Evolutionary conservation across 2,113 vertebrate genomes (phyloP).

Genomic region (Planiliza haematocheilus): DNA sequence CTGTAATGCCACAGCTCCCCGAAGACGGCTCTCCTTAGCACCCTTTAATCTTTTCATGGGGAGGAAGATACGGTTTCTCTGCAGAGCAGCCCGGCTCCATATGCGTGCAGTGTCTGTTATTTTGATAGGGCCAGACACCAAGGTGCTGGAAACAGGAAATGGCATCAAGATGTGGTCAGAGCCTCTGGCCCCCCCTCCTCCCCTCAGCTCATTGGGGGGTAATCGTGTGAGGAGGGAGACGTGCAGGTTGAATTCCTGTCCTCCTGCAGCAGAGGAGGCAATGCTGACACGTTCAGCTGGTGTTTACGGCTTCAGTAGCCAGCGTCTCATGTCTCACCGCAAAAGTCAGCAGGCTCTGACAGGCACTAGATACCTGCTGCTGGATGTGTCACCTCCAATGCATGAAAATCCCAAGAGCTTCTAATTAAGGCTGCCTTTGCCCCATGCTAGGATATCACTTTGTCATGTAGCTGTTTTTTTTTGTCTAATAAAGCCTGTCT

Average conservation of each 20-base stretch:
- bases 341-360: constrained; percentile 51
- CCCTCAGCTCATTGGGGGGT: constrained; percentile 29
- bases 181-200: background rate
- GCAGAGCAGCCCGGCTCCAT: constrained; percentile 22
- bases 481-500: constrained; percentile 66
- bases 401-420: constrained; percentile 15
- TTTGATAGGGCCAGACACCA: constrained; percentile 60
- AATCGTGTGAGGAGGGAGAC: background rate
- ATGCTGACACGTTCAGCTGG: constrained; percentile 53
- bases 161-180: constrained; percentile 67
- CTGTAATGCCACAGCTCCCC: constrained; percentile 64
- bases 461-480: constrained; percentile 37
- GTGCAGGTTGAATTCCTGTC: constrained; percentile 51
- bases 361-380: constrained; percentile 54
- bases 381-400: constrained; percentile 53
- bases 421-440: constrained; percentile 44
- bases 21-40: constrained; percentile 49
- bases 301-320: constrained; percentile 48
- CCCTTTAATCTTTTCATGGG: constrained; percentile 72
- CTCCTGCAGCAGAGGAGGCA: constrained; percentile 24
- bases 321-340: constrained; percentile 25
- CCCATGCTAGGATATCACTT: constrained; percentile 30
- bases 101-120: constrained; percentile 64
- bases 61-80: constrained; percentile 59
- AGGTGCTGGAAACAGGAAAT: constrained; percentile 69